A percentile compares a stretch with the other conserved stretches of the same genome.
These are phyloP conservation scores for Festucalex cinctus DNA, from an alignment of 2,113 vertebrate genomes.

Conservation along the genomic window DNA sequence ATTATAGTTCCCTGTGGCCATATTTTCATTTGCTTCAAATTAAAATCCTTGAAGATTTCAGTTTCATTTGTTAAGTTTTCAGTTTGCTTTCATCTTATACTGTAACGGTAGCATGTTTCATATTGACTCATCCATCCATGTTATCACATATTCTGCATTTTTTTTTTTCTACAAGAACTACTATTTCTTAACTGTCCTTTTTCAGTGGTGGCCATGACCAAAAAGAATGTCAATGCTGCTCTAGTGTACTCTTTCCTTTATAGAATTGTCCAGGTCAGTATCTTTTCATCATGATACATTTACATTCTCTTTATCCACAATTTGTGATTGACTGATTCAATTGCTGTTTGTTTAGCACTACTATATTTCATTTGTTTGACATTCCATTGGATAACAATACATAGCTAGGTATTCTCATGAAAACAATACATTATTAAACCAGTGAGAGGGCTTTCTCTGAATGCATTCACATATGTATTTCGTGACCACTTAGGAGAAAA, in stretches of 20 bases:
- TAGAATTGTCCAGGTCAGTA: conserved; percentile 77
- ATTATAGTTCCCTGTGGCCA: conserved; percentile 36
- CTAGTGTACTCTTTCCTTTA: conserved; percentile 80
- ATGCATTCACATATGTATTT: not conserved
- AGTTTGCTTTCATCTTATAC: conserved; percentile 24
- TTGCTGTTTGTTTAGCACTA: not conserved
- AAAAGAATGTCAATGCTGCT: conserved; percentile 79
- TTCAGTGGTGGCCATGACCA: conserved; percentile 79
- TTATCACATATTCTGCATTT: not conserved
- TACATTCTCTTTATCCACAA: not conserved
- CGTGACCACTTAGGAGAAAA: not conserved
- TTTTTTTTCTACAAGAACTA: not conserved
- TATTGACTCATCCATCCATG: not conserved
- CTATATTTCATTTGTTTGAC: not conserved
- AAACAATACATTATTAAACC: conserved; percentile 7
- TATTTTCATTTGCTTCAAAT: conserved; percentile 34
- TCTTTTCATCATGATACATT: not conserved
- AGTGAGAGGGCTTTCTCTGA: conserved; percentile 1
- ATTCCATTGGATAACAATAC: not conserved
- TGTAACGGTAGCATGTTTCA: not conserved
- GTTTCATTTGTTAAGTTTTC: conserved; percentile 26
- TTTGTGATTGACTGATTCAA: not conserved
- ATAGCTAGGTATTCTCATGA: not conserved
- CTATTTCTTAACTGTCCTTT: conserved; percentile 55
- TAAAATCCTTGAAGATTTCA: conserved; percentile 22